phyloP scores from a whole-genome alignment of 2,888 invertebrate genomes.

The Leptopterna dolabrata region DNA sequence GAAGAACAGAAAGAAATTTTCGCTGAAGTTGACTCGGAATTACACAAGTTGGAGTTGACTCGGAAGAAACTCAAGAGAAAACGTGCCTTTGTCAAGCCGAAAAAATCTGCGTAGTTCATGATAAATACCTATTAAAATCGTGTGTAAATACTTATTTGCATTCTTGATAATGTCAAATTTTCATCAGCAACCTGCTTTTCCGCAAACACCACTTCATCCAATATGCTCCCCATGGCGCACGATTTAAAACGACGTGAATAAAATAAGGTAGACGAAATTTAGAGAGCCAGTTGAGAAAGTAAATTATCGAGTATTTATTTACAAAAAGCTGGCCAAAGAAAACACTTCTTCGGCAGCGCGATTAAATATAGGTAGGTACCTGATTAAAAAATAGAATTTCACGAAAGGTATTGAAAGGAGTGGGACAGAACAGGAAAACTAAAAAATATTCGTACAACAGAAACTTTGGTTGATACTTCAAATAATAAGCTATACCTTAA shows the following conservation, averaged over 20 bases:
- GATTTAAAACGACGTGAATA: background rate
- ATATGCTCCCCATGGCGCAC: background rate
- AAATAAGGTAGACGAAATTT: background rate
- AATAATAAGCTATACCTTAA: background rate
- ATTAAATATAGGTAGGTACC: background rate
- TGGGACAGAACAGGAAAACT: background rate
- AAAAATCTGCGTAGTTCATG: slow-evolving; percentile 60
- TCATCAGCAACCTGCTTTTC: background rate
- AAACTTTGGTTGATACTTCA: slow-evolving; percentile 12
- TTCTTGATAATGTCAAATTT: background rate
- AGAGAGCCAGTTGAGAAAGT: background rate
- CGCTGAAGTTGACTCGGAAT: slow-evolving; percentile 81
- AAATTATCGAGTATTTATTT: slow-evolving; percentile 20
- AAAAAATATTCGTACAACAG: slow-evolving; percentile 10
- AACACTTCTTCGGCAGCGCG: background rate
- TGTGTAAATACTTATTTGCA: background rate
- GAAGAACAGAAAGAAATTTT: slow-evolving; percentile 90
- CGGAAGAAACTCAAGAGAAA: slow-evolving; percentile 74
- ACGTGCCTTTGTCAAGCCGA: slow-evolving; percentile 72
- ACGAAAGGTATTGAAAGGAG: background rate
- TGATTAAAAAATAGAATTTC: slow-evolving; percentile 19
- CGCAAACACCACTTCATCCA: background rate
- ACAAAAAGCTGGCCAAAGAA: slow-evolving; percentile 9
- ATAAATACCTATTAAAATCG: background rate
- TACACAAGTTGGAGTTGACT: slow-evolving; percentile 77